These are phyloP conservation scores for Cavia porcellus DNA, from an alignment of 2,113 vertebrate species.

Conservation along the genomic window DNA sequence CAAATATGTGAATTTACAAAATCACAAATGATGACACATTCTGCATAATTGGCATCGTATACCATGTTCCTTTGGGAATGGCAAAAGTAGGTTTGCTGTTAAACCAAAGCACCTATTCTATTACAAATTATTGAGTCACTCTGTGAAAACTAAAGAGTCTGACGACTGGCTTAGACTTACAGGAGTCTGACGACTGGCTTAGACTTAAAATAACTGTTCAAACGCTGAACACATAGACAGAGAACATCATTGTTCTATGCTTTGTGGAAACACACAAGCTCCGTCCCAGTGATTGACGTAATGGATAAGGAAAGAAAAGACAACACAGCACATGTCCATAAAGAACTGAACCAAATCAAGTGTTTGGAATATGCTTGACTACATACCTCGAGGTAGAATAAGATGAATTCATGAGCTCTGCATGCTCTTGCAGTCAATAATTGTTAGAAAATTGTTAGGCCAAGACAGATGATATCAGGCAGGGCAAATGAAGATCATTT, in stretches of 20 bases:
- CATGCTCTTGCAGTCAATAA: slow-evolving; percentile 62
- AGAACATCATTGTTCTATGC: not conserved
- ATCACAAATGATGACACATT: not conserved
- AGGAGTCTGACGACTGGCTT: not conserved
- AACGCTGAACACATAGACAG: not conserved
- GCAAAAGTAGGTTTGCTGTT: not conserved
- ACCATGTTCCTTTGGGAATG: not conserved
- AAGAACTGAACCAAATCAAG: slow-evolving; percentile 48
- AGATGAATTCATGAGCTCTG: slow-evolving; percentile 66
- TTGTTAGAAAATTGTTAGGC: slow-evolving; percentile 72
- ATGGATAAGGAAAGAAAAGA: not conserved
- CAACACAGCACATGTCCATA: slow-evolving; percentile 35
- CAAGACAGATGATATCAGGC: slow-evolving; percentile 73
- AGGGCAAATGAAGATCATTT: slow-evolving; percentile 65
- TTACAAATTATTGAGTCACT: slow-evolving; percentile 48
- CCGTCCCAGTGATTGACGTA: not conserved
- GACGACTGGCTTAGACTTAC: not conserved
- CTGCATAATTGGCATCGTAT: not conserved
- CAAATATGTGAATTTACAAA: not conserved
- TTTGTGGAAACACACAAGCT: slow-evolving; percentile 41
- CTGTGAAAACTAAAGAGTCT: not conserved
- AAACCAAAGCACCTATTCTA: not conserved
- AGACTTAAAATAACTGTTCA: not conserved
- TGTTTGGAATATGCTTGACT: slow-evolving; percentile 60
- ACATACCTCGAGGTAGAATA: slow-evolving; percentile 56